These are phyloP conservation scores for Listronotus bonariensis DNA, from an alignment of 1,140 invertebrate species.

Conservation along the genomic window DNA sequence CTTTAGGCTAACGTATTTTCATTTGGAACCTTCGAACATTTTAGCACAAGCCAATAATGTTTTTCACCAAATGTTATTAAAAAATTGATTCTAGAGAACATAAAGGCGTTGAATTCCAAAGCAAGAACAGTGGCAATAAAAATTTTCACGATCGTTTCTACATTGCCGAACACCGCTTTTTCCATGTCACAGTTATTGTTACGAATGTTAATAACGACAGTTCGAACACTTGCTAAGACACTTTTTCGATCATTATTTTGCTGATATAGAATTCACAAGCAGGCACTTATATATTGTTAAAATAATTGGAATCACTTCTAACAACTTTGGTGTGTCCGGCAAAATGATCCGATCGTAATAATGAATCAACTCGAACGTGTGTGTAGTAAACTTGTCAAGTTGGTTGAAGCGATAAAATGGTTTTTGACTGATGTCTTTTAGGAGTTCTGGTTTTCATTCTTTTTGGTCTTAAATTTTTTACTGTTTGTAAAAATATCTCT, in stretches of 20 bases:
- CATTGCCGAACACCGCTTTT: slow-evolving; percentile 34
- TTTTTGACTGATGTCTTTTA: slow-evolving; percentile 5
- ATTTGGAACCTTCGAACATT: too few species aligned
- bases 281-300: slow-evolving; percentile 35
- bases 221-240: slow-evolving; percentile 22
- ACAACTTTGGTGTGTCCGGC: slow-evolving; percentile 24
- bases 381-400: slow-evolving; percentile 15
- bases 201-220: slow-evolving; percentile 33
- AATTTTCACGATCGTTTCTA: slow-evolving; percentile 17
- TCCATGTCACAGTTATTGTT: slow-evolving; percentile 37
- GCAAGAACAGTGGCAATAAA: slow-evolving; percentile 19
- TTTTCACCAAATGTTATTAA: too few species aligned
- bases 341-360: slow-evolving; percentile 15
- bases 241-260: slow-evolving; percentile 18
- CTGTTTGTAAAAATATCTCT: too few species aligned
- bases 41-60: too few species aligned
- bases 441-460: not conserved
- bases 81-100: too few species aligned
- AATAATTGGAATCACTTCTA: slow-evolving; percentile 38
- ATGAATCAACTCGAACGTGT: slow-evolving; percentile 9
- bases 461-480: too few species aligned
- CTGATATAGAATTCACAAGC: slow-evolving; percentile 37
- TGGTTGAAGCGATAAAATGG: not conserved
- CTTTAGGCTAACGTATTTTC: too few species aligned
- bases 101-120: slow-evolving; percentile 18